Evolutionary conservation across 2,113 vertebrate species (phyloP).

Genomic region (Nothobranchius kuhntae): DNA sequence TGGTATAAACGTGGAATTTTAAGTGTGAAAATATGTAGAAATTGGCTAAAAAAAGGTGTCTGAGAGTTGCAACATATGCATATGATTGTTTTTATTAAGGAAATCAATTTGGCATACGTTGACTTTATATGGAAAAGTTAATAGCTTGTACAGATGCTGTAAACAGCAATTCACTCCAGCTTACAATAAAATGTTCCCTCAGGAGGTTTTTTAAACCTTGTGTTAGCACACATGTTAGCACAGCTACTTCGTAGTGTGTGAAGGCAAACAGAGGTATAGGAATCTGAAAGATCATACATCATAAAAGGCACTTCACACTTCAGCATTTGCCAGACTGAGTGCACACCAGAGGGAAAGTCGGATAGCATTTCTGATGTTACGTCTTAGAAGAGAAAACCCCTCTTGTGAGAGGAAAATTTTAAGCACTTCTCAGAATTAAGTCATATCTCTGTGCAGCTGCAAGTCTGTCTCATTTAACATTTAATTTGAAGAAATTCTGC

Average conservation of each 20-base stretch:
- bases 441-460: too few relatives aligned
- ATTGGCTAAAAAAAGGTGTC: conserved; percentile 16
- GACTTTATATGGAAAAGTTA: conserved; percentile 61
- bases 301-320: not conserved
- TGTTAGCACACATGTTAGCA: not conserved
- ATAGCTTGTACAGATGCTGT: conserved; percentile 31
- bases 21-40: conserved; percentile 17
- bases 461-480: too few relatives aligned
- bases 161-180: conserved; percentile 9
- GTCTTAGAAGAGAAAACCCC: too few relatives aligned
- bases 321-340: conserved; percentile 9
- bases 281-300: conserved; percentile 5
- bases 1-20: conserved; percentile 10
- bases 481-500: not conserved
- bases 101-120: conserved; percentile 45
- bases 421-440: too few relatives aligned
- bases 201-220: conserved; percentile 3
- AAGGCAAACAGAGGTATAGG: not conserved
- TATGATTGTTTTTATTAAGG: conserved; percentile 46
- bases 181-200: conserved; percentile 29
- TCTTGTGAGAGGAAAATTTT: too few relatives aligned
- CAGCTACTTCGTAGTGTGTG: conserved; percentile 6
- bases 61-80: conserved; percentile 13
- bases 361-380: too few relatives aligned
- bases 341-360: not conserved